Base-by-base conservation (phyloP, 2,797 vertebrate species). In the Staurois parvus region DNA sequence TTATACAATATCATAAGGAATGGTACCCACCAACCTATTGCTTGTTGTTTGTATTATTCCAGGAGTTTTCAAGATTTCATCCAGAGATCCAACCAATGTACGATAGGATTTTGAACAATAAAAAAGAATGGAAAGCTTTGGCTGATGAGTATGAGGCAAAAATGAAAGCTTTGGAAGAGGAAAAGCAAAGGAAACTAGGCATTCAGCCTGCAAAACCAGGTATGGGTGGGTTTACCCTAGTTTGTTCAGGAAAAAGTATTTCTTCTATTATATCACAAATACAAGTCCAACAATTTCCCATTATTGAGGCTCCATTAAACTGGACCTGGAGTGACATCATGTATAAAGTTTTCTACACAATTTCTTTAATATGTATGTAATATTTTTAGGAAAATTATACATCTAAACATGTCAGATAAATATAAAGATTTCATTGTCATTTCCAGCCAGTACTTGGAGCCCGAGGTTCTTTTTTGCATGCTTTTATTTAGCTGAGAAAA, bases 41-140 rank as follows among this genome's bases (percentile, higher is more conserved):
- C 10, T 45, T 10, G 13, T 12, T 76, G 66, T 76, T 40, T 69
- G 7, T 48, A 12, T 59, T 26, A 24, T 10, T 17, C 48, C 88
- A 97, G 96, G 96, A 98, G 91, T 97, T 97, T 91, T 97, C 96
- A 15, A 95, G 96, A 3, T 97, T 97, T 92, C 97, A 97, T 0
- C 91, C 93, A 79, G 92, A 97, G 92, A 97, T 97, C 91, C 96
- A 96, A 0, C 96, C 96, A 45, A 97, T 97, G 97, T 89, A 96
- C 87, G 96, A 96, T 0, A 95, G 96, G 13, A 94, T 97, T 80
- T 56, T 96, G 85, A 96, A 97, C 94, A 97, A 98, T 95, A 94
- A 96, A 89, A 97, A 96, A 90, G 96, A 98, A 91, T 98, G 97
- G 97, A 97, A 97, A 75, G 93, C 95, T 0, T 90, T 96, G 83